phyloP scores from a whole-genome alignment of 2,113 vertebrate genomes.

The Coptodon rendalli region DNA sequence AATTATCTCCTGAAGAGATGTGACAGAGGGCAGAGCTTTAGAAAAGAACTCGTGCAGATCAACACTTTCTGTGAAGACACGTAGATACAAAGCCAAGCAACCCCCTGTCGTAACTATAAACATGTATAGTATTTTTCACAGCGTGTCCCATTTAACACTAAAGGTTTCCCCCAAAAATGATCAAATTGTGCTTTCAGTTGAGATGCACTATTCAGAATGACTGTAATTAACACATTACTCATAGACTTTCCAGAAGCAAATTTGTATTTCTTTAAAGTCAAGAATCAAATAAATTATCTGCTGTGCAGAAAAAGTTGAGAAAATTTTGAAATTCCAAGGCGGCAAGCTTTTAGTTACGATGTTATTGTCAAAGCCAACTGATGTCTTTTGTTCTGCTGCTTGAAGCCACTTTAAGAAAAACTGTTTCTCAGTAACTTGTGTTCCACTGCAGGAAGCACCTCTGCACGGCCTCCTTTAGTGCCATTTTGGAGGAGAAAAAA shows the following conservation, averaged over 20 bases:
- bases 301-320: background rate
- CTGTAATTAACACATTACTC: background rate
- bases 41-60: background rate
- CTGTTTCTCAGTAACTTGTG: background rate
- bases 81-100: background rate
- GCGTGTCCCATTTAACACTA: background rate
- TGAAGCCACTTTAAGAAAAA: background rate
- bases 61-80: background rate
- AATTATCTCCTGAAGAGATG: constrained; percentile 10
- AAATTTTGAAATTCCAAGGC: background rate
- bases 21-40: background rate
- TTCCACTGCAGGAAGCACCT: background rate
- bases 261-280: background rate
- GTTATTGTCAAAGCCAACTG: background rate
- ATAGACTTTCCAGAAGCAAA: background rate
- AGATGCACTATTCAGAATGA: accelerated
- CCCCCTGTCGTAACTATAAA: accelerated
- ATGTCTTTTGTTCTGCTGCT: background rate
- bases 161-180: background rate
- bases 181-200: background rate
- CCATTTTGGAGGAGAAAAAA: background rate
- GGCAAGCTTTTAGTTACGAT: background rate
- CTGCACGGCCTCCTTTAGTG: background rate
- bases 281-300: background rate
- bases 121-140: background rate